Evolutionary conservation across 2,113 vertebrate genomes (phyloP).

Genomic region (Octodon degus): DNA sequence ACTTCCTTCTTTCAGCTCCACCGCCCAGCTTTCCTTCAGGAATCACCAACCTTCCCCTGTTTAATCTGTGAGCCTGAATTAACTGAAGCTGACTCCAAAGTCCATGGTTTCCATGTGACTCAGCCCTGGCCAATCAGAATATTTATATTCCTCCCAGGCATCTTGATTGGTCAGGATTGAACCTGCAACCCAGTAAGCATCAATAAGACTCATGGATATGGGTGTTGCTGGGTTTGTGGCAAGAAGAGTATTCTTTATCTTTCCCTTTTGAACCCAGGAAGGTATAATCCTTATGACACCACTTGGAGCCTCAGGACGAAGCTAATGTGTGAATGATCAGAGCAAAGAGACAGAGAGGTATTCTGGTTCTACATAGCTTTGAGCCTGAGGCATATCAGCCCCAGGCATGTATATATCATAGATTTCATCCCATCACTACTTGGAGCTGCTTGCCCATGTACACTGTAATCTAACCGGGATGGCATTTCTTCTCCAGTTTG

Average conservation of each 20-base stretch:
- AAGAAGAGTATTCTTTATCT: neutral
- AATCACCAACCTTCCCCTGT: neutral
- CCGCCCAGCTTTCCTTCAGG: neutral
- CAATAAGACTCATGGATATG: neutral
- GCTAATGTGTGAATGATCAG: neutral
- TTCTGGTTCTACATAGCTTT: neutral
- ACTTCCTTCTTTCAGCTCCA: neutral
- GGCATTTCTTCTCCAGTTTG: neutral
- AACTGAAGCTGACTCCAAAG: neutral
- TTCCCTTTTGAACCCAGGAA: neutral
- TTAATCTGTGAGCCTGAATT: neutral
- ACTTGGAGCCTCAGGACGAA: neutral
- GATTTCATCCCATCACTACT: neutral
- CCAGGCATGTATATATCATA: neutral
- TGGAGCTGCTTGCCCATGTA: neutral
- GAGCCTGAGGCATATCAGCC: neutral
- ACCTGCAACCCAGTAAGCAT: neutral
- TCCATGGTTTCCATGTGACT: neutral
- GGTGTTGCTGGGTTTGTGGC: neutral
- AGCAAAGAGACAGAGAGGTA: neutral
- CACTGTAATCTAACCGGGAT: neutral
- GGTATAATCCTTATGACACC: neutral
- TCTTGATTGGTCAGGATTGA: neutral
- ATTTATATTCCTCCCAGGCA: neutral
- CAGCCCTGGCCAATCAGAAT: constrained; percentile 4